phyloP scores from a whole-genome alignment of 2,113 vertebrate genomes.

The Oreochromis tanganicae region DNA sequence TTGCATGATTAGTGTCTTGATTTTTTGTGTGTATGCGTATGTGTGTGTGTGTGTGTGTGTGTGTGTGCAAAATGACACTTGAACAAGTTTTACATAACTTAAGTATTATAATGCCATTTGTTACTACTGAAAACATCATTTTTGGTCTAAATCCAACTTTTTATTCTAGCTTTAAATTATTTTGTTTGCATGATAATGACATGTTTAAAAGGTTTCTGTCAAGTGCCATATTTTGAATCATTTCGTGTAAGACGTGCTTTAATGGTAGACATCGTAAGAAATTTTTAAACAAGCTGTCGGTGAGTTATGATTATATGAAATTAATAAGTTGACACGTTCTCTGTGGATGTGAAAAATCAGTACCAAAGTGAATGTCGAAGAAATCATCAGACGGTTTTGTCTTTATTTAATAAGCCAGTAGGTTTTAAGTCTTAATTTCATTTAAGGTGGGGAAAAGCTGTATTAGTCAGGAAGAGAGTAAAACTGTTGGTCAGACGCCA shows the following conservation, averaged over 20 bases:
- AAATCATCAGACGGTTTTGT: neutral
- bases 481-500: neutral
- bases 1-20: slow-evolving; percentile 86
- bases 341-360: slow-evolving; percentile 53
- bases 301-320: slow-evolving; percentile 21
- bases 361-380: slow-evolving; percentile 69
- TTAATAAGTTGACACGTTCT: slow-evolving; percentile 26
- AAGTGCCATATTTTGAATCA: slow-evolving; percentile 76
- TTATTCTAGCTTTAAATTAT: slow-evolving; percentile 74
- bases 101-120: slow-evolving; percentile 83
- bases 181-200: slow-evolving; percentile 76
- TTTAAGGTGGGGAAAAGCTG: neutral
- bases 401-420: slow-evolving; percentile 11
- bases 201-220: slow-evolving; percentile 66
- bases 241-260: slow-evolving; percentile 65
- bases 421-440: slow-evolving; percentile 14
- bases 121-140: slow-evolving; percentile 80
- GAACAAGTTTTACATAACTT: slow-evolving; percentile 85
- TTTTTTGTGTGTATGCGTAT: slow-evolving; percentile 21
- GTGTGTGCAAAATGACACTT: slow-evolving; percentile 76
- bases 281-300: neutral
- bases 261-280: slow-evolving; percentile 36
- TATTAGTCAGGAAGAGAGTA: neutral
- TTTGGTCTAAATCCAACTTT: slow-evolving; percentile 46
- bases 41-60: neutral